Evolutionary conservation across 2,888 invertebrate genomes (phyloP).

Genomic region (Melieria omissa): DNA sequence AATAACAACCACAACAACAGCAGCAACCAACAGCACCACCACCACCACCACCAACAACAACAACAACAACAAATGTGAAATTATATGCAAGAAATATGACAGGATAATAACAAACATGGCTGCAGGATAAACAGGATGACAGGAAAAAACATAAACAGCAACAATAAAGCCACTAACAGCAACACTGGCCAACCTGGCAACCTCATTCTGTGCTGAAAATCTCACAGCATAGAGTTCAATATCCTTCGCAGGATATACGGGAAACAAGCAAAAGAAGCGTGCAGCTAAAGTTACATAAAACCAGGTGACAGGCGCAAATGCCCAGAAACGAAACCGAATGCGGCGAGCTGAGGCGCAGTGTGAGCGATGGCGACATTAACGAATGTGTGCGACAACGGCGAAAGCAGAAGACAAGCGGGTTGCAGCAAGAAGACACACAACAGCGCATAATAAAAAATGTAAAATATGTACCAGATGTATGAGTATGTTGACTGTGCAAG

Average conservation of each 20-base stretch:
- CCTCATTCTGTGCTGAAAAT: constrained; percentile 37
- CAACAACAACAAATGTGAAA: too few species aligned
- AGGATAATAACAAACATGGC: too few species aligned
- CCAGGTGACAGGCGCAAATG: constrained; percentile 15
- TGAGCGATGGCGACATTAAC: background rate
- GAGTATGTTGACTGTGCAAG: background rate
- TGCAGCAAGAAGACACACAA: background rate
- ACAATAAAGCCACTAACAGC: background rate
- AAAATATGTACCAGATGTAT: background rate
- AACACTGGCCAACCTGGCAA: background rate
- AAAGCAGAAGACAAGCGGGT: background rate
- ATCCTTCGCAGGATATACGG: constrained; percentile 46
- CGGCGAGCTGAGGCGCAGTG: background rate
- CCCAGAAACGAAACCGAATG: background rate
- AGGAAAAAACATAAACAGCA: background rate
- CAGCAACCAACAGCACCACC: too few species aligned
- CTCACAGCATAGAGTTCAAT: constrained; percentile 58
- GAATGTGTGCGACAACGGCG: background rate
- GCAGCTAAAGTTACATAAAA: constrained; percentile 21
- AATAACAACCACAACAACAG: too few species aligned
- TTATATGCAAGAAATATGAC: too few species aligned
- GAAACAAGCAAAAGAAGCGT: constrained; percentile 20
- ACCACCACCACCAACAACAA: too few species aligned
- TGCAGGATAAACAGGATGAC: too few species aligned
- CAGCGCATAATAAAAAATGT: background rate